phyloP scores from a whole-genome alignment of 2,888 invertebrate species.

The Nesidiocoris tenuis region DNA sequence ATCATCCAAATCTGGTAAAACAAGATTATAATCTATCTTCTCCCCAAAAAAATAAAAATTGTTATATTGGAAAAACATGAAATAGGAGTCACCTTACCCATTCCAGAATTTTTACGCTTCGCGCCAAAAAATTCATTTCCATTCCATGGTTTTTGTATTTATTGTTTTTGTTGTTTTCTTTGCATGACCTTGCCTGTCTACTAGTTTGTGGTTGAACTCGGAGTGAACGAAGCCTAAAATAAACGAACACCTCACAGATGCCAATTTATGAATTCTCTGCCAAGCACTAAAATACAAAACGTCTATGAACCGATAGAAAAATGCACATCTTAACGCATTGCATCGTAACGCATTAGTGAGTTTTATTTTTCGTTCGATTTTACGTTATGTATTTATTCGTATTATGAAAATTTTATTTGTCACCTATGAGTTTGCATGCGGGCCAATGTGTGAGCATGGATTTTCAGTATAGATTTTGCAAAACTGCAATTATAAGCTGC shows the following conservation, averaged over 20 bases:
- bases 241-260: neutral
- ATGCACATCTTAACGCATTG: slow-evolving; percentile 31
- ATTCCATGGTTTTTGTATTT: too few relatives aligned
- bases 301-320: slow-evolving; percentile 5
- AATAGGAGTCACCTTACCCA: too few relatives aligned
- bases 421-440: neutral
- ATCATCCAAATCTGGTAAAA: too few relatives aligned
- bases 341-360: slow-evolving; percentile 38
- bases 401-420: neutral
- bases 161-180: slow-evolving; percentile 17
- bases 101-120: too few relatives aligned
- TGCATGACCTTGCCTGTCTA: slow-evolving; percentile 27
- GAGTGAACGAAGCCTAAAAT: slow-evolving; percentile 39
- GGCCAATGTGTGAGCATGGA: neutral
- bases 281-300: slow-evolving; percentile 12
- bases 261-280: slow-evolving; percentile 4
- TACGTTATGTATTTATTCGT: neutral
- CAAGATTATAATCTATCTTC: too few relatives aligned
- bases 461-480: neutral
- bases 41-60: too few relatives aligned
- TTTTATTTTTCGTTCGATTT: slow-evolving; percentile 11
- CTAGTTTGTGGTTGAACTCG: slow-evolving; percentile 41
- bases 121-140: too few relatives aligned
- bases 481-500: too few relatives aligned
- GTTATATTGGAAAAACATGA: too few relatives aligned